Percentiles rank a stretch among this genome's conserved stretches.
Conservation (phyloP, 1,140 invertebrate genomes). For the Zaprionus camerounensis region DNA sequence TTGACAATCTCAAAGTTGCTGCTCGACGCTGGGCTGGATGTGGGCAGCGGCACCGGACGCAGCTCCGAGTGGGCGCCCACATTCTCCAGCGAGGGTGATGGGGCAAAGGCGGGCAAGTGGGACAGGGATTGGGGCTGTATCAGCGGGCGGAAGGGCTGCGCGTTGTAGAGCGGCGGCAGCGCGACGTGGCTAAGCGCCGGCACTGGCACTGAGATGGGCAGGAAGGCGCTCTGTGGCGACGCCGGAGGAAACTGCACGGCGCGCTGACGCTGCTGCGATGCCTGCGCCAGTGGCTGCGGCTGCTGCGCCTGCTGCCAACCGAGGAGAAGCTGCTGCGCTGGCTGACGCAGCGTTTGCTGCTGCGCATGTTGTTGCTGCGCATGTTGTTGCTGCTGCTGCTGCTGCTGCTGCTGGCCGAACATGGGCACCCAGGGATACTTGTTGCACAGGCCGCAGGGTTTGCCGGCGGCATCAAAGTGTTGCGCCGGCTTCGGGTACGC, state of each 20-base stretch:
- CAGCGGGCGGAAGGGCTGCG: slow-evolving; percentile 85
- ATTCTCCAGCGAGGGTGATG: slow-evolving; percentile 45
- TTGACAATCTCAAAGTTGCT: slow-evolving; percentile 85
- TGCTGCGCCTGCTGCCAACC: slow-evolving; percentile 75
- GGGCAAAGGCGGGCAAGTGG: neutral
- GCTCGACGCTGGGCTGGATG: slow-evolving; percentile 33
- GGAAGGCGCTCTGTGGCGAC: slow-evolving; percentile 48
- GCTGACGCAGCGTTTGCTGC: slow-evolving; percentile 42
- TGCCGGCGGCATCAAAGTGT: slow-evolving; percentile 69
- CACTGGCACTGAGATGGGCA: slow-evolving; percentile 85
- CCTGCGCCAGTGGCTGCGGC: slow-evolving; percentile 56
- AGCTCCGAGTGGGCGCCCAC: slow-evolving; percentile 74
- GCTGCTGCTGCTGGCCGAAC: slow-evolving; percentile 73
- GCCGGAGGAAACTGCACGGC: slow-evolving; percentile 66
- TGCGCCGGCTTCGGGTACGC: slow-evolving; percentile 65
- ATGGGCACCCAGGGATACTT: slow-evolving; percentile 91
- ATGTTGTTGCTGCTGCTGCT: slow-evolving; percentile 53
- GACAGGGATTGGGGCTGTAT: slow-evolving; percentile 20
- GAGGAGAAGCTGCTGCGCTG: slow-evolving; percentile 43
- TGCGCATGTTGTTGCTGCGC: slow-evolving; percentile 45
- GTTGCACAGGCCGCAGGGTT: slow-evolving; percentile 89
- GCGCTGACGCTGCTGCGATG: slow-evolving; percentile 68
- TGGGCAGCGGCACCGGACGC: slow-evolving; percentile 49
- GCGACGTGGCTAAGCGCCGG: slow-evolving; percentile 85
- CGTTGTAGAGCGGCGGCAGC: slow-evolving; percentile 86